Evolutionary conservation across 2,113 vertebrate genomes (phyloP).

Genomic region (Halichoeres trimaculatus): DNA sequence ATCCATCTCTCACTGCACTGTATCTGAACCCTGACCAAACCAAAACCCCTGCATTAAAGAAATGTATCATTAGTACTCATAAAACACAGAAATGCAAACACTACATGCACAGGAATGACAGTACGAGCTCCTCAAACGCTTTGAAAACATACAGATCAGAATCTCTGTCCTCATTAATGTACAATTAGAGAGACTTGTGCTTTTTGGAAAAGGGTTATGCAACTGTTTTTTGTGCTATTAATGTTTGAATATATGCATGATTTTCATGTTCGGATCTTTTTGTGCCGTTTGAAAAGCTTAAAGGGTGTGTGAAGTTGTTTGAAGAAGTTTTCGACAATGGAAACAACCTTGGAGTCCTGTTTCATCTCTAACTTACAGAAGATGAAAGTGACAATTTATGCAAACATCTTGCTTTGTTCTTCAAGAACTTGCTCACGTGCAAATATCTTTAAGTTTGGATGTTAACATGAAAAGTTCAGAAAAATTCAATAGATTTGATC

Average conservation of each 20-base stretch:
- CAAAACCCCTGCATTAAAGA: conserved; percentile 6
- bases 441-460: background rate
- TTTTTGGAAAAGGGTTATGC: background rate
- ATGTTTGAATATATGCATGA: background rate
- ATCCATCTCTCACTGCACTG: conserved; percentile 12
- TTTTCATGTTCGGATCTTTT: background rate
- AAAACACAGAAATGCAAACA: background rate
- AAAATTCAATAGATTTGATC: too few species aligned
- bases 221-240: conserved; percentile 5
- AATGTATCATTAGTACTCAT: conserved; percentile 1
- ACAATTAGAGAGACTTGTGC: background rate
- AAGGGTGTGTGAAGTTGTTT: background rate
- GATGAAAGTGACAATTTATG: background rate
- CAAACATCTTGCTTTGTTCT: background rate
- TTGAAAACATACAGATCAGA: background rate
- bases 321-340: background rate
- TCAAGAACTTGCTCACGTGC: background rate
- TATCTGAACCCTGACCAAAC: conserved; percentile 51
- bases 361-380: background rate
- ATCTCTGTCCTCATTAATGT: background rate
- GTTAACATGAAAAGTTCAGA: background rate
- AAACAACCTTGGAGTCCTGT: background rate
- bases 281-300: background rate
- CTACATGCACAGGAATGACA: background rate
- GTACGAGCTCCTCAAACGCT: background rate